phyloP scores from a whole-genome alignment of 2,888 invertebrate genomes.

The Hemithea aestivaria region DNA sequence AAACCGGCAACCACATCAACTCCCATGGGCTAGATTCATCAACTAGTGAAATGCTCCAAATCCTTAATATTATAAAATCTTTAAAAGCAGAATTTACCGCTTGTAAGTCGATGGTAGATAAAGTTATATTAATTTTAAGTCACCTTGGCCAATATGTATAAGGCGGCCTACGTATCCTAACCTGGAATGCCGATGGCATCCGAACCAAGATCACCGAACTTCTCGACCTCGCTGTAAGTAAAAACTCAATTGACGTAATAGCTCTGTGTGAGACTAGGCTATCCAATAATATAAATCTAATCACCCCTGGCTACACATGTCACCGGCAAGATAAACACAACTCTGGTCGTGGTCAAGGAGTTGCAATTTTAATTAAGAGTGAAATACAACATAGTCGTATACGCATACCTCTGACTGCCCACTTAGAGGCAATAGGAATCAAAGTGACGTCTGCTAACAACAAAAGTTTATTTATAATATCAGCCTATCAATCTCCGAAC shows the following conservation, averaged over 20 bases:
- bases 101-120: slow-evolving; percentile 10
- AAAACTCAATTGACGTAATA: slow-evolving; percentile 6
- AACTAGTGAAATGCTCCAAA: background rate
- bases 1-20: too few relatives aligned
- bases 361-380: slow-evolving; percentile 5
- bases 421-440: slow-evolving; percentile 9
- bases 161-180: slow-evolving; percentile 2
- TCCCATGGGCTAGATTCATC: background rate
- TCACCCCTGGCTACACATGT: slow-evolving; percentile 2
- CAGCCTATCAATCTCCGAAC: slow-evolving; percentile 11
- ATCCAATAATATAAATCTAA: background rate
- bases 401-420: background rate
- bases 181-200: slow-evolving; percentile 15
- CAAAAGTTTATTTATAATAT: slow-evolving; percentile 1
- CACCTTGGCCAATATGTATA: slow-evolving; percentile 18
- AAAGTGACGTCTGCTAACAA: background rate
- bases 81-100: background rate
- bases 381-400: slow-evolving; percentile 4
- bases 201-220: slow-evolving; percentile 7
- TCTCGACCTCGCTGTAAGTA: slow-evolving; percentile 2
- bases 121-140: slow-evolving; percentile 16
- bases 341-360: slow-evolving; percentile 6
- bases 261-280: slow-evolving; percentile 10
- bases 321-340: slow-evolving; percentile 6
- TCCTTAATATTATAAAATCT: slow-evolving; percentile 1